Evolutionary conservation across 2,797 vertebrate genomes (phyloP).

Genomic region (Scomberomorus guttatus): DNA sequence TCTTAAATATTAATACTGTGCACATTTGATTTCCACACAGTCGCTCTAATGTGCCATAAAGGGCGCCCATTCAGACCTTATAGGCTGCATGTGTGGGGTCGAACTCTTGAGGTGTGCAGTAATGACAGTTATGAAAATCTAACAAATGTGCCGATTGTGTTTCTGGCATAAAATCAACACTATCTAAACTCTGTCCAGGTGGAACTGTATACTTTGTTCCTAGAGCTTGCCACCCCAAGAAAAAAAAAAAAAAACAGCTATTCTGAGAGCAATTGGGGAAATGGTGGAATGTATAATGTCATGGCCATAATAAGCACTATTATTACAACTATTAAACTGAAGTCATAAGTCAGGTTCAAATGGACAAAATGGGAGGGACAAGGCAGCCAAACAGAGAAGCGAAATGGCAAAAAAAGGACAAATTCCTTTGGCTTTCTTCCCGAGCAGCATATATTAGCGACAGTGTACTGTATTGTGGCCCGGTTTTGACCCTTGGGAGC

Average conservation of each 20-base stretch:
- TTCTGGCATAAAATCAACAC: conserved; percentile 51
- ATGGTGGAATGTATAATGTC: conserved; percentile 66
- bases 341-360: conserved; percentile 67
- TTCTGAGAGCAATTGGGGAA: conserved; percentile 41
- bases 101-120: conserved; percentile 46
- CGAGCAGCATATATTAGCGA: conserved; percentile 56
- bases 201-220: conserved; percentile 35
- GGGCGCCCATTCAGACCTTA: conserved; percentile 71
- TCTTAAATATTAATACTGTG: conserved; percentile 76
- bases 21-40: conserved; percentile 76
- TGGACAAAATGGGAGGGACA: conserved; percentile 62
- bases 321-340: conserved; percentile 68
- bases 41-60: conserved; percentile 81
- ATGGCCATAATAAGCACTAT: conserved; percentile 67
- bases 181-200: conserved; percentile 39
- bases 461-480: conserved; percentile 65
- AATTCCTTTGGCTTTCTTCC: conserved; percentile 60
- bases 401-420: conserved; percentile 36
- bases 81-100: conserved; percentile 57
- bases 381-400: conserved; percentile 47
- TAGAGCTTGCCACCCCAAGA: conserved; percentile 4
- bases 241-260: conserved; percentile 30
- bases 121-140: conserved; percentile 51
- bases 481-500: conserved; percentile 65
- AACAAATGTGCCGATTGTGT: conserved; percentile 53